Conservation (phyloP, 2,888 invertebrate genomes). For the Pseudolycoriella hygida region DNA sequence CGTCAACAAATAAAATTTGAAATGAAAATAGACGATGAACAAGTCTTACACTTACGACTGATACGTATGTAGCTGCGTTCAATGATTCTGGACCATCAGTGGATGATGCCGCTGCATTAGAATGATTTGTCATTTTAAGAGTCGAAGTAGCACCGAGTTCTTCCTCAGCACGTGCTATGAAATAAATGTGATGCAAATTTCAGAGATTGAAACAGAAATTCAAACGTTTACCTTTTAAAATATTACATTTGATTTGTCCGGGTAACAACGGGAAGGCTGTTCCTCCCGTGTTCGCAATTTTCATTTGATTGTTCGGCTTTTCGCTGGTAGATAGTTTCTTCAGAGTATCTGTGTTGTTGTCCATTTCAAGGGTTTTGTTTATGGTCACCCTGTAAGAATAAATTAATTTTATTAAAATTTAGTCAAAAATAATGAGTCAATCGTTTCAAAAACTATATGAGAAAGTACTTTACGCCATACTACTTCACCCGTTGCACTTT, state of each 20-base stretch:
- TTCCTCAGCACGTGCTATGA: constrained; percentile 45
- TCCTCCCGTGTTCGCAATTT: constrained; percentile 42
- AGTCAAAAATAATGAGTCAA: neutral
- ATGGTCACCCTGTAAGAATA: constrained; percentile 25
- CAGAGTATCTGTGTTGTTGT: constrained; percentile 44
- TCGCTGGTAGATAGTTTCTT: constrained; percentile 44
- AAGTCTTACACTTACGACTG: constrained; percentile 42
- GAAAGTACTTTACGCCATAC: too few relatives aligned
- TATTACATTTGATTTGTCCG: constrained; percentile 86
- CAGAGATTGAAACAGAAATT: neutral
- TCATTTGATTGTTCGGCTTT: constrained; percentile 52
- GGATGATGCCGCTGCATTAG: constrained; percentile 18
- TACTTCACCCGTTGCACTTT: too few relatives aligned
- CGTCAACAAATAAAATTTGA: neutral
- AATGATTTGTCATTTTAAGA: constrained; percentile 30
- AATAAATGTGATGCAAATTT: neutral
- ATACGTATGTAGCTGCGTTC: constrained; percentile 52
- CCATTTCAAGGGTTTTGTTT: constrained; percentile 29
- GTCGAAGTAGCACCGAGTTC: constrained; percentile 32
- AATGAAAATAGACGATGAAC: neutral
- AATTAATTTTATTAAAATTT: neutral
- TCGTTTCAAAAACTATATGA: too few relatives aligned
- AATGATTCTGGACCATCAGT: constrained; percentile 27
- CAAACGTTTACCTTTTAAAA: constrained; percentile 57
- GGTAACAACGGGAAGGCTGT: constrained; percentile 68